Conservation (phyloP, 2,797 vertebrate genomes). For the Aulostomus chinensis region DNA sequence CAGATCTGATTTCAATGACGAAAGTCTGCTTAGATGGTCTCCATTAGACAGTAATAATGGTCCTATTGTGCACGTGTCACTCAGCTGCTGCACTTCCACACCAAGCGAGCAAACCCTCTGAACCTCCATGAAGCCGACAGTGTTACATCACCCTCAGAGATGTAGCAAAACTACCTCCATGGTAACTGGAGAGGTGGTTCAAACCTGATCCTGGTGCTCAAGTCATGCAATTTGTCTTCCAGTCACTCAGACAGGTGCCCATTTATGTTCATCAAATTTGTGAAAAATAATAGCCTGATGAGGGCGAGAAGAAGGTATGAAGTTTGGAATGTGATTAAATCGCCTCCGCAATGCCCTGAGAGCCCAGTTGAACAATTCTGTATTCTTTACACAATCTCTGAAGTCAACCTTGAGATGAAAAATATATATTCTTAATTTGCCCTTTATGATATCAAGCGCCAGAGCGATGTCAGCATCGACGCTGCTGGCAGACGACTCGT, state of each 20-base stretch:
- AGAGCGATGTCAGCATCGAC: constrained; percentile 27
- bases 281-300: constrained; percentile 20
- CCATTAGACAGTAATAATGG: background rate
- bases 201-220: constrained; percentile 47
- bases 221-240: constrained; percentile 26
- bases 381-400: constrained; percentile 40
- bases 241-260: constrained; percentile 39
- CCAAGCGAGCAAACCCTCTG: background rate
- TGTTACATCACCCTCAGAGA: constrained; percentile 17
- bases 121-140: constrained; percentile 10
- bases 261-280: constrained; percentile 40
- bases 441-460: constrained; percentile 41
- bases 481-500: constrained; percentile 11
- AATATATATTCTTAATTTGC: constrained; percentile 39
- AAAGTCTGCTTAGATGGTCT: too few relatives aligned
- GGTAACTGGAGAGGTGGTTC: constrained; percentile 30
- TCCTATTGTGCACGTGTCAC: constrained; percentile 12
- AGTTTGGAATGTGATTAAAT: constrained; percentile 42
- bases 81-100: constrained; percentile 13
- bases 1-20: too few relatives aligned
- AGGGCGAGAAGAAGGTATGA: constrained; percentile 13
- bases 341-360: constrained; percentile 35
- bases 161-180: constrained; percentile 7
- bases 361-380: constrained; percentile 35
- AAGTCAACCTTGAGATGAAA: constrained; percentile 51